Percentiles rank a stretch among this genome's conserved stretches.
These are phyloP conservation scores for Orcinus orca DNA, from an alignment of 2,113 vertebrate species.

Conservation along the genomic window DNA sequence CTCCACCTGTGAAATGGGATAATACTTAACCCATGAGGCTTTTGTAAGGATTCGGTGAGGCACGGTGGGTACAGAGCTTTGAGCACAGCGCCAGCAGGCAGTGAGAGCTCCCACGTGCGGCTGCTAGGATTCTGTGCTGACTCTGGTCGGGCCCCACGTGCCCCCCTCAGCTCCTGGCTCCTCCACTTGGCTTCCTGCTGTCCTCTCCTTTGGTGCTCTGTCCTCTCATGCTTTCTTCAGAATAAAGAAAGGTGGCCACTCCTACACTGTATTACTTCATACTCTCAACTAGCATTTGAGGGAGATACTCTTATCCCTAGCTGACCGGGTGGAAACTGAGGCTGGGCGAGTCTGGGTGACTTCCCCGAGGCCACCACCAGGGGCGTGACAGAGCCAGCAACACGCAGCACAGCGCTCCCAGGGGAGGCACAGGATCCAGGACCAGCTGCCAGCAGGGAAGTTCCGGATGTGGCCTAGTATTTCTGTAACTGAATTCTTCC, in stretches of 20 bases:
- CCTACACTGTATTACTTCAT: neutral
- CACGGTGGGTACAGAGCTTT: neutral
- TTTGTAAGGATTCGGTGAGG: neutral
- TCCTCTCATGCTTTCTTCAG: neutral
- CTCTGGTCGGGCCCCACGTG: accelerated
- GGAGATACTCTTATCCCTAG: neutral
- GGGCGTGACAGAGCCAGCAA: neutral
- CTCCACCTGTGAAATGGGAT: neutral
- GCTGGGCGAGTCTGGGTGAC: neutral
- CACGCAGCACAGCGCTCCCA: neutral
- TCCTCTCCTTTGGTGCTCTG: neutral
- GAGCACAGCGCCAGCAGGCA: neutral
- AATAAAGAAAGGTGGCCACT: neutral
- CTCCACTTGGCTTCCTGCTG: neutral
- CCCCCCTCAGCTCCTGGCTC: neutral
- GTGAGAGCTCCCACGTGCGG: accelerated
- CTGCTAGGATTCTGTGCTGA: too few relatives aligned
- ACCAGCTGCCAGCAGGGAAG: neutral
- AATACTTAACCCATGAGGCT: neutral
- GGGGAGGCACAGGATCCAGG: neutral
- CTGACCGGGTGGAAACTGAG: neutral
- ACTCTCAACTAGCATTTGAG: neutral
- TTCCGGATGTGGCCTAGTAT: neutral
- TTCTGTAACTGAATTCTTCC: neutral
- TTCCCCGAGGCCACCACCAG: neutral